Evolutionary conservation across 2,797 vertebrate species (phyloP).

Genomic region (Luscinia megarhynchos): DNA sequence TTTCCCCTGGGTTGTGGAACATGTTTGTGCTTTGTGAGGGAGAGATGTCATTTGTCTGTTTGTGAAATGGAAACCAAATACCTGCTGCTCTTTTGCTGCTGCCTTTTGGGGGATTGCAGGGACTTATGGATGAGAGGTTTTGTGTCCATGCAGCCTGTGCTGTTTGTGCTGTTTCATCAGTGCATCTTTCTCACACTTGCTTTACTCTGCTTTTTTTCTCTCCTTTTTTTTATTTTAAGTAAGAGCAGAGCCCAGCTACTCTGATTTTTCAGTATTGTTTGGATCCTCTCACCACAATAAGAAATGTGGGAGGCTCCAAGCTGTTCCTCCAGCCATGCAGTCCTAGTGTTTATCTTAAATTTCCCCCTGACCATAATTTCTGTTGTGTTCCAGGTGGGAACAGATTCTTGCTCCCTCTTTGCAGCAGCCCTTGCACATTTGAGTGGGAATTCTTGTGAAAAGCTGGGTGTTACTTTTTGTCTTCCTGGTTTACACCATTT

Average conservation of each 20-base stretch:
- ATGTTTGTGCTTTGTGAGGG: conserved; percentile 32
- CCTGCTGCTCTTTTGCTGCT: conserved; percentile 13
- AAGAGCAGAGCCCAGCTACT: background rate
- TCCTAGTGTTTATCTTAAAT: background rate
- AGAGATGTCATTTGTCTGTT: conserved; percentile 31
- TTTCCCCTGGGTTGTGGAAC: conserved; percentile 51
- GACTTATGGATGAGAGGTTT: background rate
- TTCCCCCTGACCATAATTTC: background rate
- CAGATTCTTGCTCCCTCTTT: background rate
- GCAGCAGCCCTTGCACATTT: background rate
- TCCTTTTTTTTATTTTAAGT: background rate
- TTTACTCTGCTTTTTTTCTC: background rate
- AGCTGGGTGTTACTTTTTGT: background rate
- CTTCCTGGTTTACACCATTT: background rate
- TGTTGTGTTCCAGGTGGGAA: background rate
- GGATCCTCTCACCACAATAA: background rate
- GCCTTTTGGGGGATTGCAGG: background rate
- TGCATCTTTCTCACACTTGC: background rate
- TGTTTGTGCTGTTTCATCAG: background rate
- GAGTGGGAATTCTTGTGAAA: background rate
- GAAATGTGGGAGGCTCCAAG: background rate
- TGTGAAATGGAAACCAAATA: background rate
- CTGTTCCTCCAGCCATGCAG: background rate
- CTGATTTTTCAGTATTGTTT: background rate
- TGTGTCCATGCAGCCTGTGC: background rate